These are phyloP conservation scores for Piaya cayana DNA, from an alignment of 2,113 vertebrate species.

Conservation along the genomic window DNA sequence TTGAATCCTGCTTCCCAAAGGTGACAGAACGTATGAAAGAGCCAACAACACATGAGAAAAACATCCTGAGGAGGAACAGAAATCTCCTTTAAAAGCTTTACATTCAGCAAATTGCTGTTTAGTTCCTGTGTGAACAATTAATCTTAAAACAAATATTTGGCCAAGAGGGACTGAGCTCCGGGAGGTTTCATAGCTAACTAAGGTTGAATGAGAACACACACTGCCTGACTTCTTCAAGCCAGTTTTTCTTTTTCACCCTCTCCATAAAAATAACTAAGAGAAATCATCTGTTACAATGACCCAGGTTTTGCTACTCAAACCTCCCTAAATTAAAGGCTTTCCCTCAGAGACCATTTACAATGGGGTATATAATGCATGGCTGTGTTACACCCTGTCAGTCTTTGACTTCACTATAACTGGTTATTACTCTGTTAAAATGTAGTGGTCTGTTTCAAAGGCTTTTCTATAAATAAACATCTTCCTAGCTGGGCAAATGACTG, in stretches of 20 bases:
- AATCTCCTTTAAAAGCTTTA: background rate
- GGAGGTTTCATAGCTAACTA: constrained; percentile 33
- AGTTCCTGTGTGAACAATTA: constrained; percentile 54
- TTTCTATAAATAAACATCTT: constrained; percentile 81
- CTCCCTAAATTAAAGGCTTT: constrained; percentile 78
- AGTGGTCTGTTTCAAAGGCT: constrained; percentile 70
- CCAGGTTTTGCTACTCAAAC: constrained; percentile 74
- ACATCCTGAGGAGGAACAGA: background rate
- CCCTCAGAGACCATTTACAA: constrained; percentile 74
- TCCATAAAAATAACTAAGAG: constrained; percentile 76
- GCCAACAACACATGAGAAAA: constrained; percentile 40
- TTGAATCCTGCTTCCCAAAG: background rate
- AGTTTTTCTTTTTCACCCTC: constrained; percentile 49
- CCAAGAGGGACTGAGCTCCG: background rate
- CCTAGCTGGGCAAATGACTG: constrained; percentile 59
- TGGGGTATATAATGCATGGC: constrained; percentile 75
- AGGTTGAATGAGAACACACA: constrained; percentile 34
- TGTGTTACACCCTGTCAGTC: constrained; percentile 71
- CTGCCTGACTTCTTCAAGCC: constrained; percentile 48
- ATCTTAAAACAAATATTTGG: constrained; percentile 63
- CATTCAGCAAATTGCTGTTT: constrained; percentile 23
- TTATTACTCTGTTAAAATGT: constrained; percentile 78
- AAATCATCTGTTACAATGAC: constrained; percentile 78
- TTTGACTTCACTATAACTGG: constrained; percentile 75
- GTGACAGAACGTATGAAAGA: background rate